These are phyloP conservation scores for Mesitornis unicolor DNA, from an alignment of 2,113 vertebrate species.

Conservation along the genomic window DNA sequence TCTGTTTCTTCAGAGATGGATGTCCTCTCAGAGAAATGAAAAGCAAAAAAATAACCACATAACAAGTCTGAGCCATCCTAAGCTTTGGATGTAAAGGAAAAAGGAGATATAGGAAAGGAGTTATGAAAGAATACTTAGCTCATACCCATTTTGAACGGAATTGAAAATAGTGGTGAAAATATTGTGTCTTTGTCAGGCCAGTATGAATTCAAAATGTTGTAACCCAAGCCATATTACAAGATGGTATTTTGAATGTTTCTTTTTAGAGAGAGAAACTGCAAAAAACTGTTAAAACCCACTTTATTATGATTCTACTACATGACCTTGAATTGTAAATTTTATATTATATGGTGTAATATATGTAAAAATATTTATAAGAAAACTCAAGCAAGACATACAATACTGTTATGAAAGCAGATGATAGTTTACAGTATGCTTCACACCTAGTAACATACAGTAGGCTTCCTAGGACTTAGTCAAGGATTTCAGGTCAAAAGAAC, in stretches of 20 bases:
- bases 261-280: not conserved
- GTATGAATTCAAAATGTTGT: not conserved
- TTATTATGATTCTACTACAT: not conserved
- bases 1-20: not conserved
- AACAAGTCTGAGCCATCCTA: not conserved
- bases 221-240: not conserved
- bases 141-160: not conserved
- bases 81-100: not conserved
- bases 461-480: constrained; percentile 8
- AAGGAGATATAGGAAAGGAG: not conserved
- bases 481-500: constrained; percentile 27
- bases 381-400: not conserved
- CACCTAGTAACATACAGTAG: not conserved
- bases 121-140: not conserved
- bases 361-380: not conserved
- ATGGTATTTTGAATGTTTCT: not conserved
- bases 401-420: not conserved
- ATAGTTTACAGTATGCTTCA: not conserved
- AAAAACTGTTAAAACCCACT: not conserved
- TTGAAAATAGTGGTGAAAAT: not conserved
- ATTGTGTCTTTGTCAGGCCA: not conserved
- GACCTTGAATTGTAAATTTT: not conserved
- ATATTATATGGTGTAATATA: not conserved
- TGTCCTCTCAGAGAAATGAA: not conserved
- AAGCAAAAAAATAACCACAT: not conserved